Evolutionary conservation across 2,113 vertebrate genomes (phyloP).

Genomic region (Oryzias celebensis): DNA sequence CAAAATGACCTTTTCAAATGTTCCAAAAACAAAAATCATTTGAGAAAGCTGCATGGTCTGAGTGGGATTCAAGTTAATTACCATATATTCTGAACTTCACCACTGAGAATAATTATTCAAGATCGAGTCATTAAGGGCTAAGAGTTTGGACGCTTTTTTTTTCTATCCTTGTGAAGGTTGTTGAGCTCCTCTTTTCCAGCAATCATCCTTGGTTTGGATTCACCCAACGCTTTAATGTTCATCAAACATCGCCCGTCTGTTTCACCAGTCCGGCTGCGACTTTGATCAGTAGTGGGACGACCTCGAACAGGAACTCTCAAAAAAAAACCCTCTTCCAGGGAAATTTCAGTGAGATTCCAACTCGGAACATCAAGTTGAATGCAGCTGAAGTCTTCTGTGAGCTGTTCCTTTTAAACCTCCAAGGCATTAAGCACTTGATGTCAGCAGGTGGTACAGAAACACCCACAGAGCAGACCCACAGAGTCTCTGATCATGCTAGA

Average conservation of each 20-base stretch:
- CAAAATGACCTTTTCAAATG: slow-evolving; percentile 29
- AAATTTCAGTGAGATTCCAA: slow-evolving; percentile 31
- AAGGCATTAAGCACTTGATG: slow-evolving; percentile 40
- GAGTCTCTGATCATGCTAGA: background rate
- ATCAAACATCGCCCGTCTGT: slow-evolving; percentile 8
- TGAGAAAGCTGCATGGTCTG: background rate
- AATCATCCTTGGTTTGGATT: slow-evolving; percentile 15
- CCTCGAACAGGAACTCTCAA: slow-evolving; percentile 15
- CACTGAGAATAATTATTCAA: background rate
- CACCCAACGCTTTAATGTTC: slow-evolving; percentile 1
- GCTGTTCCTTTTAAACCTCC: slow-evolving; percentile 32
- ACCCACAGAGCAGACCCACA: slow-evolving; percentile 36
- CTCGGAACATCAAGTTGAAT: slow-evolving; percentile 23
- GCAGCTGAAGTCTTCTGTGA: slow-evolving; percentile 26
- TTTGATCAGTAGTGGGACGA: slow-evolving; percentile 17
- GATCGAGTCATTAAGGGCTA: background rate
- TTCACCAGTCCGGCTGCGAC: slow-evolving; percentile 7
- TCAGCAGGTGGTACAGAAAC: slow-evolving; percentile 29
- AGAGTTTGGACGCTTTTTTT: slow-evolving; percentile 2
- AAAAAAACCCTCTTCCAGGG: slow-evolving; percentile 35
- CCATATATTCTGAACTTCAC: background rate
- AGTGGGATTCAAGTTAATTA: background rate
- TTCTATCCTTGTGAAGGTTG: slow-evolving; percentile 2
- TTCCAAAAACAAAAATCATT: background rate
- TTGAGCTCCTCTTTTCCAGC: slow-evolving; percentile 6